Evolutionary conservation across 2,113 vertebrate genomes (phyloP).

Genomic region (Erpornis zantholeuca): DNA sequence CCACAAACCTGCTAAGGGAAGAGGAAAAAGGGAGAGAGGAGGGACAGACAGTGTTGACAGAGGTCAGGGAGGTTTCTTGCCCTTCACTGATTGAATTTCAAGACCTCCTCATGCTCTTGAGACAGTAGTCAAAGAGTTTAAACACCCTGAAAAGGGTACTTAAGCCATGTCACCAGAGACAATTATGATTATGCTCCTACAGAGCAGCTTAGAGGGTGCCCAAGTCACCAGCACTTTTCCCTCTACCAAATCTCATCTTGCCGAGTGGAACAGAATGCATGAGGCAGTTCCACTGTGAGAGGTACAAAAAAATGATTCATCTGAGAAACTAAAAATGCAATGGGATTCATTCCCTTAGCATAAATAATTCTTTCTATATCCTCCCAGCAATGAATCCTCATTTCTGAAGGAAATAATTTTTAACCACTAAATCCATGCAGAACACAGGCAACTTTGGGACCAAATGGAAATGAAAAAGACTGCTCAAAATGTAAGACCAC

Average conservation of each 20-base stretch:
- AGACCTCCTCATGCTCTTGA: not conserved
- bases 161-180: not conserved
- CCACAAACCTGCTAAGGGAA: not conserved
- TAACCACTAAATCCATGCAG: not conserved
- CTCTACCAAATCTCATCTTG: not conserved
- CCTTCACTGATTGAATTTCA: slow-evolving; percentile 16
- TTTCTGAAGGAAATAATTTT: slow-evolving; percentile 38
- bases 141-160: not conserved
- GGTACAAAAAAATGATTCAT: slow-evolving; percentile 38
- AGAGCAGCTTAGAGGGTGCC: not conserved
- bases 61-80: slow-evolving; percentile 3
- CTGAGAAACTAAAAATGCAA: slow-evolving; percentile 51
- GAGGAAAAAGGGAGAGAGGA: not conserved
- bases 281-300: not conserved
- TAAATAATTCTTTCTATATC: slow-evolving; percentile 67
- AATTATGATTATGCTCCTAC: not conserved
- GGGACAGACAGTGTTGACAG: not conserved
- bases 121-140: not conserved
- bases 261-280: not conserved
- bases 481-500: not conserved
- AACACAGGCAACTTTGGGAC: slow-evolving; percentile 42
- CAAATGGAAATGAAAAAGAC: slow-evolving; percentile 6
- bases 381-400: slow-evolving; percentile 37
- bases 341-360: slow-evolving; percentile 53
- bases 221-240: not conserved